phyloP scores from a whole-genome alignment of 2,113 vertebrate genomes.

The Riparia riparia region DNA sequence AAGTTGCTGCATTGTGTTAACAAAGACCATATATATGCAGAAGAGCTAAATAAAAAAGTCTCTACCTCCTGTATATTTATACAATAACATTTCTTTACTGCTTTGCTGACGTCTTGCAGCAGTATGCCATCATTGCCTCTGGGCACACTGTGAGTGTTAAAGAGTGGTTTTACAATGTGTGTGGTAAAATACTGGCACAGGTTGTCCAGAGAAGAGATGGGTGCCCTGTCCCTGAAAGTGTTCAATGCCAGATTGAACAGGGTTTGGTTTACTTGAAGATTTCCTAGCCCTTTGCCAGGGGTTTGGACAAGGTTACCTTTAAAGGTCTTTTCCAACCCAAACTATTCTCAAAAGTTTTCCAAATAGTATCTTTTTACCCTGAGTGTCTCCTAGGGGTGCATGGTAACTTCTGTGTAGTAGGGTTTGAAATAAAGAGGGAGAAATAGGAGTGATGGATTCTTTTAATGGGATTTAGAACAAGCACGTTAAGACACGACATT shows the following conservation, averaged over 20 bases:
- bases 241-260: too few relatives aligned
- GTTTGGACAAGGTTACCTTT: background rate
- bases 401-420: background rate
- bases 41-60: background rate
- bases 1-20: background rate
- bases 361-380: background rate
- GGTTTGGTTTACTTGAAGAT: background rate
- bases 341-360: background rate
- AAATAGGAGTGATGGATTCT: background rate
- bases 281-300: background rate
- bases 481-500: rapidly evolving
- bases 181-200: background rate
- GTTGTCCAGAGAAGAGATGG: background rate
- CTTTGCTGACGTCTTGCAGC: background rate
- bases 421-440: background rate
- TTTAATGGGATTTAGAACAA: background rate
- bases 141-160: background rate
- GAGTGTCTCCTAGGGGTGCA: background rate
- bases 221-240: background rate
- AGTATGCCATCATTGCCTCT: background rate
- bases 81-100: background rate
- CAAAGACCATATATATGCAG: background rate
- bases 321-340: background rate
- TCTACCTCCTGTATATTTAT: background rate
- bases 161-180: rapidly evolving